These are phyloP conservation scores for Acanthurus leucopareius DNA, from an alignment of 2,797 vertebrate genomes.

Conservation along the genomic window DNA sequence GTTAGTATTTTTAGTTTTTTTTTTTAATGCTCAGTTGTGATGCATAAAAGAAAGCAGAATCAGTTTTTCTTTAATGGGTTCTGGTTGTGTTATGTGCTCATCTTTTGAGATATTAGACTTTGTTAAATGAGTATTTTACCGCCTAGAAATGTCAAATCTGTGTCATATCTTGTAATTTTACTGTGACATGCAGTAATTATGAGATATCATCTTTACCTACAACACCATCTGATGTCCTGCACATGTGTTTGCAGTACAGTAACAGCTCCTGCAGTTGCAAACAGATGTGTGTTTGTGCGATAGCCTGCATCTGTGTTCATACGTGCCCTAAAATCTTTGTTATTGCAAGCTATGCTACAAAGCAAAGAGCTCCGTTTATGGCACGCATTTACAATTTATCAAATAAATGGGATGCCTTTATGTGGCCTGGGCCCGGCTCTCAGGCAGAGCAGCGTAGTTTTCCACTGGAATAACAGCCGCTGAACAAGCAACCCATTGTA, in stretches of 20 bases:
- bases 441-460: constrained; percentile 83
- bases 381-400: constrained; percentile 87
- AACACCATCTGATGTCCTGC: constrained; percentile 72
- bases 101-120: constrained; percentile 11
- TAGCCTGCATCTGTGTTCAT: constrained; percentile 68
- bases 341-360: constrained; percentile 75
- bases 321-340: constrained; percentile 76
- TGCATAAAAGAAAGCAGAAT: constrained; percentile 13
- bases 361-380: constrained; percentile 81
- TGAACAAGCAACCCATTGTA: constrained; percentile 90
- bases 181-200: constrained; percentile 59
- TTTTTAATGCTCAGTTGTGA: neutral
- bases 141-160: constrained; percentile 57
- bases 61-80: constrained; percentile 11
- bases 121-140: constrained; percentile 21
- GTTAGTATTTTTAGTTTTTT: constrained; percentile 25
- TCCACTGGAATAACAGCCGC: constrained; percentile 89
- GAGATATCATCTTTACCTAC: constrained; percentile 76
- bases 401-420: constrained; percentile 87
- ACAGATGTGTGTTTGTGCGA: constrained; percentile 79
- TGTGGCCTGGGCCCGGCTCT: constrained; percentile 78
- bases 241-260: constrained; percentile 69
- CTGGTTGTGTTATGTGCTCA: neutral
- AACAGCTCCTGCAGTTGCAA: constrained; percentile 76
- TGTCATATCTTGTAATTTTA: constrained; percentile 57